Conservation (phyloP, 2,113 vertebrate genomes). For the Prinia subflava region DNA sequence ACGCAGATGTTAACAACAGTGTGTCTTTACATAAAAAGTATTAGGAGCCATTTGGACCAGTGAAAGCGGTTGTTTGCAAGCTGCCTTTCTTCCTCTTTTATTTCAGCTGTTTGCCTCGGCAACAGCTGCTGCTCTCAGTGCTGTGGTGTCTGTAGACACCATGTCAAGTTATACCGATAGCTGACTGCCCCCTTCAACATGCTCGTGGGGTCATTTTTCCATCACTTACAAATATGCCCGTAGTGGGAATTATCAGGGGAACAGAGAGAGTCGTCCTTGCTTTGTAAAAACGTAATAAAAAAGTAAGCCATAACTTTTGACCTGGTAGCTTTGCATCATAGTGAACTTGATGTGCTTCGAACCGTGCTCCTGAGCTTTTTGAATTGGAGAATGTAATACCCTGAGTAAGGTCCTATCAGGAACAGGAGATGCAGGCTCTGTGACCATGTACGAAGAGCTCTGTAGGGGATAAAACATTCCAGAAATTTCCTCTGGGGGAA, state of each 20-base stretch:
- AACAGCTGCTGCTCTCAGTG: slow-evolving; percentile 67
- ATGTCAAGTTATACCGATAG: background rate
- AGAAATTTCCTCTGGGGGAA: background rate
- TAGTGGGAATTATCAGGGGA: background rate
- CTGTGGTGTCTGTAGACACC: background rate
- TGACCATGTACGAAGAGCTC: background rate
- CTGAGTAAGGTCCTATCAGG: background rate
- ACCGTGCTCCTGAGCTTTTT: background rate
- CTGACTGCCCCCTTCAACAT: background rate
- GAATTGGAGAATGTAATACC: background rate
- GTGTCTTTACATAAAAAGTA: slow-evolving; percentile 51
- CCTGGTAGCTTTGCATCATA: background rate
- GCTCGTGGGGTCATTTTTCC: background rate
- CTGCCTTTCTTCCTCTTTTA: slow-evolving; percentile 65
- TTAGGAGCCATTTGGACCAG: slow-evolving; percentile 62
- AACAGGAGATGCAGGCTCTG: background rate
- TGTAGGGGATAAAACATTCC: background rate
- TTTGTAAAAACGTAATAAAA: background rate
- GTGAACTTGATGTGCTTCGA: background rate
- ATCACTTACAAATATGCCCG: background rate
- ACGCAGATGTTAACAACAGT: slow-evolving; percentile 68
- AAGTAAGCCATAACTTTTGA: background rate
- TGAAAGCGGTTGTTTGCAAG: slow-evolving; percentile 50
- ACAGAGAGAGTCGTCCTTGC: background rate
- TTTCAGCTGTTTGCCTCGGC: slow-evolving; percentile 65